Evolutionary conservation across 2,888 invertebrate genomes (phyloP).

Genomic region (Leucania comma): DNA sequence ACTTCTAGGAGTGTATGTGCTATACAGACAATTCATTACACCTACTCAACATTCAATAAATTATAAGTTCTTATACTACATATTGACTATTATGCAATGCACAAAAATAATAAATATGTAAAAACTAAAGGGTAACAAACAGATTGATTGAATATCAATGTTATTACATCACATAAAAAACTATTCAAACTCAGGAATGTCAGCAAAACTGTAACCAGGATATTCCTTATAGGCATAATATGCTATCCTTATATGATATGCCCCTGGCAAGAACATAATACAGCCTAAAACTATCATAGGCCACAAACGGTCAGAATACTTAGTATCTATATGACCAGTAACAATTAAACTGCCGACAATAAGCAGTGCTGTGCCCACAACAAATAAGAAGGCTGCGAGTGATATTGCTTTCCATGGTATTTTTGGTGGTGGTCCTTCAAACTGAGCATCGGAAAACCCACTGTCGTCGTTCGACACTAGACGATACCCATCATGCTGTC

Average conservation of each 20-base stretch:
- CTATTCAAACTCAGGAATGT: constrained; percentile 96
- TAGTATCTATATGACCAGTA: constrained; percentile 95
- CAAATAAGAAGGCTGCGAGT: constrained; percentile 94
- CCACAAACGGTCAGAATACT: constrained; percentile 97
- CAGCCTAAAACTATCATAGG: constrained; percentile 96
- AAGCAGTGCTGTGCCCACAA: constrained; percentile 94
- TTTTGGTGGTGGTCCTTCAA: constrained; percentile 92
- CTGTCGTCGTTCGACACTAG: constrained; percentile 90
- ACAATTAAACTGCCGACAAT: constrained; percentile 94
- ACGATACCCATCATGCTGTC: constrained; percentile 92
- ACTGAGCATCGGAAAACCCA: constrained; percentile 94
- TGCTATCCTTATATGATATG: constrained; percentile 97
- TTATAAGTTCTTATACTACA: constrained; percentile 1
- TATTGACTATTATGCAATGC: constrained; percentile 33
- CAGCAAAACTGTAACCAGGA: constrained; percentile 96
- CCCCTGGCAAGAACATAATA: constrained; percentile 97
- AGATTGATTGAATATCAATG: constrained; percentile 42
- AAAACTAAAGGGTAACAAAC: constrained; percentile 45
- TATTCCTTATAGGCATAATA: constrained; percentile 96
- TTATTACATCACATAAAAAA: constrained; percentile 16
- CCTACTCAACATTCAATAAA: constrained; percentile 25
- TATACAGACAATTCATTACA: neutral
- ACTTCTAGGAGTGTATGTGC: constrained; percentile 29
- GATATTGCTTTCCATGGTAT: constrained; percentile 96
- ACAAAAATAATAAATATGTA: constrained; percentile 21